phyloP scores from a whole-genome alignment of 2,888 invertebrate genomes.

The Asteroscopus sphinx region DNA sequence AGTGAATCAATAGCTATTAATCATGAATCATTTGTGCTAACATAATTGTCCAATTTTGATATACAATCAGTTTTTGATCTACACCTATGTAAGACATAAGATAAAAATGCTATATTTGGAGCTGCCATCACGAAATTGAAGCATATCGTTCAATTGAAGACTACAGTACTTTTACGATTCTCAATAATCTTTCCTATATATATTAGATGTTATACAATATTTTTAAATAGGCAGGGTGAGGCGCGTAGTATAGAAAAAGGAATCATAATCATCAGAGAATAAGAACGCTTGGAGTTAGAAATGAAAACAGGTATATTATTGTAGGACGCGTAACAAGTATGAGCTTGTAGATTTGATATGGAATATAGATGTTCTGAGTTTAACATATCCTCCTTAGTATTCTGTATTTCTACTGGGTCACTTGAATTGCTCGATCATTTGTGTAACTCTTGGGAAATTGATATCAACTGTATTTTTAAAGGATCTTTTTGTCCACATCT shows the following conservation, averaged over 20 bases:
- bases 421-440: conserved; percentile 9
- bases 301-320: conserved; percentile 72
- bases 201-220: conserved; percentile 87
- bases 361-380: conserved; percentile 62
- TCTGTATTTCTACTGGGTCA: conserved; percentile 49
- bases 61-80: conserved; percentile 47
- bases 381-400: conserved; percentile 50
- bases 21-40: background rate
- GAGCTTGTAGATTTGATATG: conserved; percentile 87
- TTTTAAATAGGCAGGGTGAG: conserved; percentile 78
- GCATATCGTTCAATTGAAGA: conserved; percentile 90
- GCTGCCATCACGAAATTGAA: conserved; percentile 88
- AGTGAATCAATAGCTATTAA: background rate
- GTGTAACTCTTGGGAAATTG: conserved; percentile 16
- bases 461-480: background rate
- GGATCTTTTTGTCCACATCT: conserved; percentile 4
- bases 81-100: conserved; percentile 58
- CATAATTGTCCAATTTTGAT: conserved; percentile 40
- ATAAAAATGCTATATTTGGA: conserved; percentile 69
- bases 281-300: conserved; percentile 75
- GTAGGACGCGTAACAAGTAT: conserved; percentile 79
- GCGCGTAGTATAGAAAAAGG: conserved; percentile 73
- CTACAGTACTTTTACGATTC: conserved; percentile 86
- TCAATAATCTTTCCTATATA: conserved; percentile 88
- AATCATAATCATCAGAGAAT: conserved; percentile 75